A percentile compares a stretch with the other conserved stretches of the same genome.
These are phyloP conservation scores for Sialia sialis DNA, from an alignment of 2,113 vertebrate species.

Conservation along the genomic window DNA sequence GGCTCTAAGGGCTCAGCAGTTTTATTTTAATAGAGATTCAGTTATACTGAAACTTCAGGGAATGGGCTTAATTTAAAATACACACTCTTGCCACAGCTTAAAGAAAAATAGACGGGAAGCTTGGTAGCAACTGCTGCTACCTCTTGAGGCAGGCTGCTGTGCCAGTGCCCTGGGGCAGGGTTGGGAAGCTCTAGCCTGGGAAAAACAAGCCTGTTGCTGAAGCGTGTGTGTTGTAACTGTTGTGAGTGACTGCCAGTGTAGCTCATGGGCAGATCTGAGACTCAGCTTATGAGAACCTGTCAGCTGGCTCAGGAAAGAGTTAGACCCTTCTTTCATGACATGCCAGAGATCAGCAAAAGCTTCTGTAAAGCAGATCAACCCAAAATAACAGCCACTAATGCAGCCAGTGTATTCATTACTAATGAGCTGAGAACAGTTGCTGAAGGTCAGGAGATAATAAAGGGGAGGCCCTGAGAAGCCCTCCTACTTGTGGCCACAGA, in stretches of 20 bases:
- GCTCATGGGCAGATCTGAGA: background rate
- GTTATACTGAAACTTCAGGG: background rate
- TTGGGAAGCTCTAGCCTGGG: conserved; percentile 3
- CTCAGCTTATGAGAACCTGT: background rate
- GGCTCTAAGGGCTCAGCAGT: background rate
- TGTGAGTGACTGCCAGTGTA: background rate
- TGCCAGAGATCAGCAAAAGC: conserved; percentile 37
- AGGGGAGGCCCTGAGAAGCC: background rate
- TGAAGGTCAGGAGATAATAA: background rate
- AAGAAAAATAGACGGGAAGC: background rate
- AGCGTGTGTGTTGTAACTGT: background rate
- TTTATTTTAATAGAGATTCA: background rate
- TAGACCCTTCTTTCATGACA: conserved; percentile 3
- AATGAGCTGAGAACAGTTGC: conserved; percentile 9
- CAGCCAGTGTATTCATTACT: conserved; percentile 20
- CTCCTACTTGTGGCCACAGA: background rate
- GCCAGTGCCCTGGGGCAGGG: conserved; percentile 14
- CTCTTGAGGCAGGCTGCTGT: background rate
- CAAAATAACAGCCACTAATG: conserved; percentile 42
- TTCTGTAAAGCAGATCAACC: conserved; percentile 54
- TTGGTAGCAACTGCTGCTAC: background rate
- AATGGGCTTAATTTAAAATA: background rate
- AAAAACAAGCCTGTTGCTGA: conserved; percentile 28
- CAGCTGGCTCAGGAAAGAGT: background rate
- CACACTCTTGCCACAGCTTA: background rate